phyloP scores from a whole-genome alignment of 2,888 invertebrate genomes.

The Mechanitis messenoides region DNA sequence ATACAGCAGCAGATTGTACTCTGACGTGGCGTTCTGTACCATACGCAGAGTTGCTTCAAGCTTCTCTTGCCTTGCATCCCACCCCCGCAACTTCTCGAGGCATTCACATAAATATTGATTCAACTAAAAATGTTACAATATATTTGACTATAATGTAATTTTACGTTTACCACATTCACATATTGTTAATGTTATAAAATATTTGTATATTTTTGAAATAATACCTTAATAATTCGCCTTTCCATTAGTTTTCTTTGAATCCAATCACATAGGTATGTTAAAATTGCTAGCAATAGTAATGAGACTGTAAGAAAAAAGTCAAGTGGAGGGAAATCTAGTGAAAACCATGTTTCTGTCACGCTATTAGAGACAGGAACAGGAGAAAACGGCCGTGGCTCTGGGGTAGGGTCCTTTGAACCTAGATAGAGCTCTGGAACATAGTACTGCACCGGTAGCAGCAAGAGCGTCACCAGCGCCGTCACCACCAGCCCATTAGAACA shows the following conservation, averaged over 20 bases:
- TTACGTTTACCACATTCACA: too few species aligned
- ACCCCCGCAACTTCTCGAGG: conserved; percentile 16
- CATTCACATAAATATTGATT: conserved; percentile 20
- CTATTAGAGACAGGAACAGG: conserved; percentile 27
- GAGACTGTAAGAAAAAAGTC: conserved; percentile 47
- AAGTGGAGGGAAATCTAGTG: conserved; percentile 42
- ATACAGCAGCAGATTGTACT: conserved; percentile 60
- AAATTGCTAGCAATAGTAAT: conserved; percentile 42
- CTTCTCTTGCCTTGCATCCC: conserved; percentile 22
- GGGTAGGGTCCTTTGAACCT: conserved; percentile 32
- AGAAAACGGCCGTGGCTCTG: conserved; percentile 20
- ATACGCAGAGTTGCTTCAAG: conserved; percentile 19
- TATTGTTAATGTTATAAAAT: not conserved
- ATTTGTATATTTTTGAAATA: not conserved
- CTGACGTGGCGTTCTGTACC: conserved; percentile 46
- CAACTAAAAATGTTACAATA: conserved; percentile 8
- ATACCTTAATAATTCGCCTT: conserved; percentile 57
- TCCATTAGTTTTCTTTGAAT: conserved; percentile 63
- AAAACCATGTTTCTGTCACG: conserved; percentile 31
- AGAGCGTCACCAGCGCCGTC: conserved; percentile 46
- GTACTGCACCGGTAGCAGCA: conserved; percentile 56
- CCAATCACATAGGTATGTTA: conserved; percentile 56
- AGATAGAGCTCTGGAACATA: conserved; percentile 47
- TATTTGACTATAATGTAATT: too few species aligned
- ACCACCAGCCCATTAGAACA: conserved; percentile 51